phyloP scores from a whole-genome alignment of 2,888 invertebrate species.

The Octodonta nipae region DNA sequence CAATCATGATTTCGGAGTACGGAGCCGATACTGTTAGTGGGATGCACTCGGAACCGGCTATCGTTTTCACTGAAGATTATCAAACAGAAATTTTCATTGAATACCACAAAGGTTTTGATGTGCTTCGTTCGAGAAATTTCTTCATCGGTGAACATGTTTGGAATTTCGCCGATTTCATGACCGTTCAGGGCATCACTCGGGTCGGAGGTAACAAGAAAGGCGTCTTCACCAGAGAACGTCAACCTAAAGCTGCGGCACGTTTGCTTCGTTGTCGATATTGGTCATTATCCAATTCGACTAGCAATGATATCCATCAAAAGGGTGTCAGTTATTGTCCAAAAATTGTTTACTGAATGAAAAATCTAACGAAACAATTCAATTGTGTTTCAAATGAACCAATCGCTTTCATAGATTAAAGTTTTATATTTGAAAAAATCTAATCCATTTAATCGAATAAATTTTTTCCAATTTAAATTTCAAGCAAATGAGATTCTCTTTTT shows the following conservation, averaged over 20 bases:
- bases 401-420: too few species aligned
- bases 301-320: too few species aligned
- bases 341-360: too few species aligned
- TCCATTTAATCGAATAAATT: too few species aligned
- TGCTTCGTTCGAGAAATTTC: conserved; percentile 55
- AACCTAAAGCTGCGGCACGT: conserved; percentile 83
- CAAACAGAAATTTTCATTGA: conserved; percentile 70
- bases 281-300: conserved; percentile 47
- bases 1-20: conserved; percentile 86
- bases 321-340: too few species aligned
- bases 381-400: too few species aligned
- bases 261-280: conserved; percentile 67
- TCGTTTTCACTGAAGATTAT: conserved; percentile 92
- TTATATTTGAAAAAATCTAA: too few species aligned
- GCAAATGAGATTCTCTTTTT: too few species aligned
- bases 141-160: conserved; percentile 95
- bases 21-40: conserved; percentile 90
- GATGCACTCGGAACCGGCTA: conserved; percentile 73
- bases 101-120: conserved; percentile 86
- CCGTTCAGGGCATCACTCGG: conserved; percentile 58
- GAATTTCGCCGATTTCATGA: conserved; percentile 98
- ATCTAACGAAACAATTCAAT: too few species aligned
- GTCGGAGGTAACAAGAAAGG: conserved; percentile 86
- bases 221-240: conserved; percentile 78
- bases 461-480: too few species aligned